Base-by-base conservation (phyloP, 2,797 vertebrate species). In the Glyptemys insculpta region DNA sequence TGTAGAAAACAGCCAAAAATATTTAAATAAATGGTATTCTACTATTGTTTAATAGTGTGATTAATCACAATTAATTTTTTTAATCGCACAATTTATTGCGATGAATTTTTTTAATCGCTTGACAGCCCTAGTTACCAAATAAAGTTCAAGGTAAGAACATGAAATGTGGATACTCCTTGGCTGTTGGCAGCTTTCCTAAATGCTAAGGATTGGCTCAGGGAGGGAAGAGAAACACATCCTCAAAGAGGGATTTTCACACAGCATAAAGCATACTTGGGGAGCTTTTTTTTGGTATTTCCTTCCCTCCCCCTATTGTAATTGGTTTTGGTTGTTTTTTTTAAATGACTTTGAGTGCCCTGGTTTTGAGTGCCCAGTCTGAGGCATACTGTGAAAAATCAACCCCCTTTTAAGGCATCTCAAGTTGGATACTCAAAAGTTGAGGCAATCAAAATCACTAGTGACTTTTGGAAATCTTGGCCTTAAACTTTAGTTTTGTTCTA, bases 161-260 rank as follows among this genome's bases (percentile, higher is more conserved):
- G 91, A 96, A 95, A 96, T 2, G 52, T 87, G 76, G 80, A 94
- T 86, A 41, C 59, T 95, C 41, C 53, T 92, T 2, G 2, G 87
- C 68, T 92, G 31, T 79, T 97, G 97, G 96, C 96, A 96, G 78
- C 81, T 95, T 92, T 95, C 96, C 93, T 92, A 92, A 96, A 80
- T 81, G 78, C 89, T 82, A 86, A 88, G 76, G 88, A 94, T 89
- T 84, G 62, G 74, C 95, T 93, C 84, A 94, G 62, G 79, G 37
- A 53, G 85, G 87, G 23, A 31, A 57, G n/a, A 81, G 44, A 81
- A 80, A 95, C 8, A n/a, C 15, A 79, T 93, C 72, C 83, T 85
- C 78, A 79, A 87, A 93, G 29, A 87, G 52, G 62, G 79, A 59
- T 21, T 91, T 94, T 78, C 47, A 88, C 0, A 0, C 5, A 81